These are phyloP conservation scores for Tursiops truncatus DNA, from an alignment of 2,113 vertebrate genomes.

Conservation along the genomic window DNA sequence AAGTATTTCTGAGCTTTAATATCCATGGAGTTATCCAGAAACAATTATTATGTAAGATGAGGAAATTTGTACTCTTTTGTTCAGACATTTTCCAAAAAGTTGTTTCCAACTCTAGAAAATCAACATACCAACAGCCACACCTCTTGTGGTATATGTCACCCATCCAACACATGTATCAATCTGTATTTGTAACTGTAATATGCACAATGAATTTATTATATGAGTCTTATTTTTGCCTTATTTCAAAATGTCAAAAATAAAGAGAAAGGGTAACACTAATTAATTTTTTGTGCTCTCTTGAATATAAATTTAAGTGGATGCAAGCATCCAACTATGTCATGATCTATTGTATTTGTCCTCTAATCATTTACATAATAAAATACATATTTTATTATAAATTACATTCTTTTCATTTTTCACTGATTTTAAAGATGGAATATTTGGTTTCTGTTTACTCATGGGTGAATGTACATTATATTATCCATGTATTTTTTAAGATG, in stretches of 20 bases:
- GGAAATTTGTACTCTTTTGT: background rate
- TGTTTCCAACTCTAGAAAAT: background rate
- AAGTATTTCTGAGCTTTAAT: background rate
- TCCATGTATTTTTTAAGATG: background rate
- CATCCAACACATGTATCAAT: rapidly evolving
- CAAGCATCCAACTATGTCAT: too few species aligned
- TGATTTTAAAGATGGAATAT: background rate
- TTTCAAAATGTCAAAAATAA: background rate
- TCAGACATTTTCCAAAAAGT: background rate
- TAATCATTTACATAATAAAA: background rate
- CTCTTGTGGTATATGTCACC: rapidly evolving
- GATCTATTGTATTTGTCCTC: background rate
- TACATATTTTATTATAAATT: background rate
- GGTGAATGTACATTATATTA: background rate
- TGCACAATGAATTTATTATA: rapidly evolving
- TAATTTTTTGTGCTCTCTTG: background rate
- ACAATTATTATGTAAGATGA: background rate
- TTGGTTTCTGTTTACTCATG: background rate
- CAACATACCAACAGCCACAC: background rate
- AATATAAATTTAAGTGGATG: background rate
- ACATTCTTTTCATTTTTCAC: background rate
- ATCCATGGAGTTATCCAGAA: background rate
- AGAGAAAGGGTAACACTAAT: background rate
- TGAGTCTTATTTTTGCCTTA: background rate
- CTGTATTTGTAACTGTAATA: background rate